phyloP scores from a whole-genome alignment of 2,797 vertebrate species.

The Taenioides sp. region DNA sequence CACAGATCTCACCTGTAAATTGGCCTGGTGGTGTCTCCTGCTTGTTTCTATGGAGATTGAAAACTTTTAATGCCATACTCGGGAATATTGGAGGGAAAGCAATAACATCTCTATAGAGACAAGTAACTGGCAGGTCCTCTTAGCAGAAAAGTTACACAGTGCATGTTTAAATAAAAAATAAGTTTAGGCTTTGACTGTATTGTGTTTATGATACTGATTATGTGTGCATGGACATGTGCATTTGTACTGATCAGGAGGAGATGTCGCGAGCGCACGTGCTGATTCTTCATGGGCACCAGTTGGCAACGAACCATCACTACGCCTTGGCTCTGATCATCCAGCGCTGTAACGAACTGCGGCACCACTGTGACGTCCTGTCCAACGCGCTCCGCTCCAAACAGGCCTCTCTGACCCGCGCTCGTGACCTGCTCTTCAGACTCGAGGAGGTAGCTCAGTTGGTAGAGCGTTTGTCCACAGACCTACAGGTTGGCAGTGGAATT shows the following conservation, averaged over 20 bases:
- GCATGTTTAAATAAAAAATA: too few species aligned
- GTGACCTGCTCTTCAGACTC: conserved; percentile 84
- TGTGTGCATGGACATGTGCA: background rate
- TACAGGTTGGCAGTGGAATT: too few species aligned
- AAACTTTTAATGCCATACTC: too few species aligned
- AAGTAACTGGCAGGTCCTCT: too few species aligned
- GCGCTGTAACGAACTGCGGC: conserved; percentile 91
- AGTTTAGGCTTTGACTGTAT: too few species aligned
- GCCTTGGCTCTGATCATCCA: conserved; percentile 92
- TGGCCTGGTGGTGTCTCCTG: too few species aligned
- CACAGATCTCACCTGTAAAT: too few species aligned
- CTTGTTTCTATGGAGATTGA: too few species aligned
- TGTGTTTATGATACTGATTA: background rate
- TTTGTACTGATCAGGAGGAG: conserved; percentile 78
- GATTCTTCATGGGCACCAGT: conserved; percentile 90
- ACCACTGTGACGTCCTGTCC: conserved; percentile 85
- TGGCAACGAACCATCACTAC: conserved; percentile 92
- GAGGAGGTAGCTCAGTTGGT: conserved; percentile 79
- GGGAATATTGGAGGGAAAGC: too few species aligned
- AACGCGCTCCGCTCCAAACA: conserved; percentile 82
- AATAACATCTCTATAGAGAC: too few species aligned
- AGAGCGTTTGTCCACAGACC: too few species aligned
- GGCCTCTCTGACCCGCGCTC: conserved; percentile 76
- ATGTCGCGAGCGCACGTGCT: conserved; percentile 84
- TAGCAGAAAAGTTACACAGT: too few species aligned